These are phyloP conservation scores for Rhynchonycteris naso DNA, from an alignment of 2,797 vertebrate species.

Conservation along the genomic window DNA sequence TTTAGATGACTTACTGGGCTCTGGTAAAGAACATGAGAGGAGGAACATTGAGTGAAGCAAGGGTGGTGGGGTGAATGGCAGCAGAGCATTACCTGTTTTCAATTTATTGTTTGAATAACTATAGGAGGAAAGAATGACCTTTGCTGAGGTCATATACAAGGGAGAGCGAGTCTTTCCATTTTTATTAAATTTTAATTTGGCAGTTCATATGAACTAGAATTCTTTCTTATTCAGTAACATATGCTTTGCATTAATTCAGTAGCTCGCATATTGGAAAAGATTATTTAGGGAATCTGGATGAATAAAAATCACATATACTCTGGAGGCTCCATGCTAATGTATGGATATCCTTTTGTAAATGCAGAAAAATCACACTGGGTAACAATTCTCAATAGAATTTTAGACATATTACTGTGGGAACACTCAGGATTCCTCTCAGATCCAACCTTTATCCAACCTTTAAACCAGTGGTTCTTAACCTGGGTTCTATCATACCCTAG, in stretches of 20 bases:
- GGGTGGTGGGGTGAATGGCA: not conserved
- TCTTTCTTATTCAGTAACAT: conserved; percentile 68
- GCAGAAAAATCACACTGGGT: conserved; percentile 45
- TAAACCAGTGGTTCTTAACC: no score
- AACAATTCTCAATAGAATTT: conserved; percentile 50
- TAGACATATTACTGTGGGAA: conserved; percentile 11
- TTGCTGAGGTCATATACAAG: conserved; percentile 52
- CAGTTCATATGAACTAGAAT: conserved; percentile 55
- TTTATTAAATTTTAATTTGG: conserved; percentile 77
- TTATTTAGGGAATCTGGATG: conserved; percentile 60
- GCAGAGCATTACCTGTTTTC: conserved; percentile 56
- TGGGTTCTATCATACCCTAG: no score
- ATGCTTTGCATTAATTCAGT: conserved; percentile 73
- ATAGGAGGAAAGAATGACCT: conserved; percentile 24
- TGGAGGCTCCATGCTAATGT: conserved; percentile 24
- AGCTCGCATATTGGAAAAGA: conserved; percentile 66
- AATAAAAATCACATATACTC: conserved; percentile 66
- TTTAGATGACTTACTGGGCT: not conserved
- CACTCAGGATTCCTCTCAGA: not conserved
- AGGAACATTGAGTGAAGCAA: not conserved
- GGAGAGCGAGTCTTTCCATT: conserved; percentile 55
- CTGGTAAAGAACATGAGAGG: not conserved
- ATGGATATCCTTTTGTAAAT: conserved; percentile 38
- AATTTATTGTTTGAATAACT: conserved; percentile 60
- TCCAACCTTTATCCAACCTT: conserved; percentile 42